Conservation (phyloP, 2,888 invertebrate species). For the Barypeithes pellucidus region DNA sequence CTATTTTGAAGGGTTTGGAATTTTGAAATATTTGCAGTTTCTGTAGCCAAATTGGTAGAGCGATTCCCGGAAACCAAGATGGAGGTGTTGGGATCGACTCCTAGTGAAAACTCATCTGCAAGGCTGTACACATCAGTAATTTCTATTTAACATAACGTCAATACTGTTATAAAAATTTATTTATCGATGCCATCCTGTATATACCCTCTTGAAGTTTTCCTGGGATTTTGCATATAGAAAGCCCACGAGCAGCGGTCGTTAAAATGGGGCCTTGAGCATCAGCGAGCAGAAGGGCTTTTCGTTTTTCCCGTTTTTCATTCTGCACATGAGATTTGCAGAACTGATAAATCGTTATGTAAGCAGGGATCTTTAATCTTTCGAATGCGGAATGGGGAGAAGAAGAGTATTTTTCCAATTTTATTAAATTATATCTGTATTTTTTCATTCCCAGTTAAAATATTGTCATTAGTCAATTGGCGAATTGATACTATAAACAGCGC, state of each 20-base stretch:
- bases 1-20: too few species aligned
- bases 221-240: slow-evolving; percentile 55
- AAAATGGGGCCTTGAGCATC: slow-evolving; percentile 49
- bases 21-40: too few species aligned
- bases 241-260: slow-evolving; percentile 53
- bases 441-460: not conserved
- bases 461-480: too few species aligned
- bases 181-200: slow-evolving; percentile 40
- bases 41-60: too few species aligned
- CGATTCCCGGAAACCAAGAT: too few species aligned
- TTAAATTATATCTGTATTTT: slow-evolving; percentile 40
- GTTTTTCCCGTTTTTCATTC: slow-evolving; percentile 53
- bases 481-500: too few species aligned
- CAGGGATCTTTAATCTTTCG: slow-evolving; percentile 53
- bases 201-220: slow-evolving; percentile 49
- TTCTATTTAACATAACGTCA: not conserved
- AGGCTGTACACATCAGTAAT: too few species aligned
- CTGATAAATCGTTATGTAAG: slow-evolving; percentile 55
- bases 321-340: slow-evolving; percentile 55
- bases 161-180: not conserved
- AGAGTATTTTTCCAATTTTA: slow-evolving; percentile 35
- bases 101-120: too few species aligned
- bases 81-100: too few species aligned
- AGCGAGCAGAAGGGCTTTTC: slow-evolving; percentile 39
- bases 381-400: slow-evolving; percentile 14